A percentile compares a stretch with the other conserved stretches of the same genome.
Conservation (phyloP, 2,113 vertebrate genomes). For the Arothron firmamentum region DNA sequence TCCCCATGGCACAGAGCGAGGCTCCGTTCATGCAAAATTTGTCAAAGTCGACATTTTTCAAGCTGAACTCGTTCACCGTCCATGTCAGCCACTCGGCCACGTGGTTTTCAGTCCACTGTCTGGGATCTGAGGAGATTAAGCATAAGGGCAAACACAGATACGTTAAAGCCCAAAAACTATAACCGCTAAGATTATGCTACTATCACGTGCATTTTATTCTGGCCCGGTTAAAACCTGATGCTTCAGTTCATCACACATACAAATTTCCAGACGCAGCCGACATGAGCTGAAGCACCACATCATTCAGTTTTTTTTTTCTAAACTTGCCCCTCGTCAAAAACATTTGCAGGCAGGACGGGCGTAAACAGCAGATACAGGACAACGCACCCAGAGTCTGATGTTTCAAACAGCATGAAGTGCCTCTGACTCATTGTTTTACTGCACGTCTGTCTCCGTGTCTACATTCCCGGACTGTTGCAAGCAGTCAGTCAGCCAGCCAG, state of each 20-base stretch:
- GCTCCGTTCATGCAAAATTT: constrained; percentile 95
- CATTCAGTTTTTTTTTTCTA: not conserved
- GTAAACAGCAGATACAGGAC: constrained; percentile 24
- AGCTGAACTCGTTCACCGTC: constrained; percentile 97
- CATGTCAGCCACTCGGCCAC: constrained; percentile 95
- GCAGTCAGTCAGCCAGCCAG: constrained; percentile 29
- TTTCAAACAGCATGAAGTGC: constrained; percentile 31
- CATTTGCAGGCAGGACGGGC: not conserved
- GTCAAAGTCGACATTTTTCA: constrained; percentile 95
- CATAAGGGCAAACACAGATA: not conserved
- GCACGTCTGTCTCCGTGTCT: constrained; percentile 19
- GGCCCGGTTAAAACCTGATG: too few species aligned
- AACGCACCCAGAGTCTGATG: constrained; percentile 7
- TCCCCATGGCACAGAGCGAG: constrained; percentile 89
- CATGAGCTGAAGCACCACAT: too few species aligned
- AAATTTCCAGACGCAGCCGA: too few species aligned
- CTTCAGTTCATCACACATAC: too few species aligned
- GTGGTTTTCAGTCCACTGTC: constrained; percentile 92
- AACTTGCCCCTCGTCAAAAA: too few species aligned
- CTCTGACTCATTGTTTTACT: constrained; percentile 46
- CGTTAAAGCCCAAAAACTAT: not conserved
- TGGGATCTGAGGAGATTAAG: constrained; percentile 79
- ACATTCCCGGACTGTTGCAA: constrained; percentile 14
- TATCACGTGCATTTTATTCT: too few species aligned
- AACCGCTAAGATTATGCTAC: too few species aligned